Evolutionary conservation across 2,888 invertebrate genomes (phyloP).

Genomic region (Ophion obscuratus): DNA sequence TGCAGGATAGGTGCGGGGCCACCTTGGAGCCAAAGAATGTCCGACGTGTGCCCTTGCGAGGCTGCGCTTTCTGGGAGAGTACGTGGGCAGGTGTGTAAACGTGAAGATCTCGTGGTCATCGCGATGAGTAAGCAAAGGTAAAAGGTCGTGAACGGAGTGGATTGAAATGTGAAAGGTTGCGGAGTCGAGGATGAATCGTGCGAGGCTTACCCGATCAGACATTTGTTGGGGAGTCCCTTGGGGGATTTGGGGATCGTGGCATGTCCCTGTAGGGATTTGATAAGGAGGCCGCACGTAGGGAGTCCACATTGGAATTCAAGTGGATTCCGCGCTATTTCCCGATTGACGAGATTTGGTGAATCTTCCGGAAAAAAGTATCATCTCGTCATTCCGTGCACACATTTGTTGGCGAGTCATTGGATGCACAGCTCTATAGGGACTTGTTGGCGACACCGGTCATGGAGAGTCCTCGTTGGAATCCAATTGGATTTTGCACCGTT

Average conservation of each 20-base stretch:
- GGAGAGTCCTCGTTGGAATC: too few relatives aligned
- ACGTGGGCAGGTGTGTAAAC: background rate
- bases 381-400: too few relatives aligned
- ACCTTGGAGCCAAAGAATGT: slow-evolving; percentile 29
- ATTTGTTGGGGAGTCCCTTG: background rate
- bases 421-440: too few relatives aligned
- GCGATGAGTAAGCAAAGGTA: slow-evolving; percentile 76
- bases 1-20: background rate
- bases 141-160: slow-evolving; percentile 73
- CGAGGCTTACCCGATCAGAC: slow-evolving; percentile 12
- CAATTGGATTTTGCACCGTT: too few relatives aligned
- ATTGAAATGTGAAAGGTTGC: slow-evolving; percentile 75
- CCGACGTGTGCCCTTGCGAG: slow-evolving; percentile 48
- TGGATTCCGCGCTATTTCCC: too few relatives aligned
- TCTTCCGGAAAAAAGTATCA: too few relatives aligned
- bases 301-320: too few relatives aligned
- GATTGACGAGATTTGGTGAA: too few relatives aligned
- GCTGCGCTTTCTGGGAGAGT: slow-evolving; percentile 16
- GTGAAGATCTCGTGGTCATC: slow-evolving; percentile 38
- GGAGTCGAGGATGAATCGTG: slow-evolving; percentile 54
- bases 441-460: too few relatives aligned
- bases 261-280: too few relatives aligned
- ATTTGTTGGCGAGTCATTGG: too few relatives aligned
- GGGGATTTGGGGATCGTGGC: background rate
- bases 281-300: too few relatives aligned